Evolutionary conservation across 2,797 vertebrate species (phyloP), one percentile per base, ranked within the genome.

Genomic region (Molothrus aeneus): DNA sequence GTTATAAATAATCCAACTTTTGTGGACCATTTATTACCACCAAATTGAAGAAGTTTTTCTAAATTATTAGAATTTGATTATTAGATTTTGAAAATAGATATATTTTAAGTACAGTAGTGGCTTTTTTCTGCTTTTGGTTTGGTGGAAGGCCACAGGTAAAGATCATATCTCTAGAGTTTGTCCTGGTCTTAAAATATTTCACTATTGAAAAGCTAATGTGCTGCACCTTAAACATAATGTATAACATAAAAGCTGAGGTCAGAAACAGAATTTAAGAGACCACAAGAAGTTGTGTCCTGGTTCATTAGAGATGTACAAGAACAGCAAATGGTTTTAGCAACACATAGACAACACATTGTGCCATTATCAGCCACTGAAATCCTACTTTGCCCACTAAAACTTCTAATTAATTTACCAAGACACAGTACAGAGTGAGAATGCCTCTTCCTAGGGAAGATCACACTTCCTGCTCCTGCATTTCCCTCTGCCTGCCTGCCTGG

Each of bases 181-280:
- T 88, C 81, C 64, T 69, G 61, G 64, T 74, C 77, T 82, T 38
- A 34, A 97, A 80, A 18, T 80, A 82, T 63, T 81, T 92, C 57
- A 42, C 38, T 88, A 13, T 17, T 93, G 71, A 92, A 36, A 87
- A 92, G 80, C 82, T 97, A 96, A 97, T 7, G 5, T 95, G 25
- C 65, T 71, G 38, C 34, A 21, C 95, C 91, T 94, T 96, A 26
- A 29, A 29, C 10, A 51, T 18, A 51, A 51, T 29, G 47, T 63
- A 26, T 5, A 56, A 26, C 22, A 8, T 86, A 53, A 53, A 18
- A 71, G 14, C 40, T 69, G n/a, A 61, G n/a, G n/a, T 29, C n/a
- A 86, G 24, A 69, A 69, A 61, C 19, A 51, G 36, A 75, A 66
- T 75, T 86, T 60, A 48, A 69, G 54, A 38, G 11, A 29, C 17